Conservation (phyloP, 92 coral and sea anemone species). For the Isaurus tuberculatus region DNA sequence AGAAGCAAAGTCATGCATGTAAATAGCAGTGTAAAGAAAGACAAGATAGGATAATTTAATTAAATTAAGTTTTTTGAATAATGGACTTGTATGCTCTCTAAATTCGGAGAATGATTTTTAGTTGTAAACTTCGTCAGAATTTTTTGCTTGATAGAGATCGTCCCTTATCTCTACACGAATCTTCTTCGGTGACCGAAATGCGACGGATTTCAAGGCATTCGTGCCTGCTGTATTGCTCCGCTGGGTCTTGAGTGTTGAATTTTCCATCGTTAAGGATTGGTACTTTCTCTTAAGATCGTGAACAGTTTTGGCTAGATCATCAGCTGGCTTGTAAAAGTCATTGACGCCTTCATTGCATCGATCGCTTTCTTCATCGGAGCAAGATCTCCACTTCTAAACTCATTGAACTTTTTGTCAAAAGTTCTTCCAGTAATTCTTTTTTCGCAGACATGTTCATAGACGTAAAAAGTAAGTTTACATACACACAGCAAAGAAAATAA, state of each 20-base stretch:
- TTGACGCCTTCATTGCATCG: neutral
- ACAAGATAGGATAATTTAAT: no score
- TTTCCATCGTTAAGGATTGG: slow-evolving; percentile 1
- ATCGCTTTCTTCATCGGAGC: no score
- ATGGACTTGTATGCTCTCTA: no score
- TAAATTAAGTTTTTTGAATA: no score
- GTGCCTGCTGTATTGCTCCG: neutral
- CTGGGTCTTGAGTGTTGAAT: neutral
- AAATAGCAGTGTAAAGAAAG: no score
- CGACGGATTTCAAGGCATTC: neutral
- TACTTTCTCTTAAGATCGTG: neutral
- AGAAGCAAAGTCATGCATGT: no score
- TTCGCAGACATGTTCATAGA: neutral
- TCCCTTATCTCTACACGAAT: neutral
- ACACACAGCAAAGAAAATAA: no score
- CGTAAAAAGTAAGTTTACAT: no score
- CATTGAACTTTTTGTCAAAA: neutral
- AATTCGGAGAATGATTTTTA: no score
- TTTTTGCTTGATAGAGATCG: neutral
- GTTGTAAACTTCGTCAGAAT: neutral
- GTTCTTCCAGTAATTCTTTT: neutral
- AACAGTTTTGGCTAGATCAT: neutral
- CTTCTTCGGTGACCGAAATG: neutral
- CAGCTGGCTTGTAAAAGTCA: neutral
- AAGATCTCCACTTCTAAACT: neutral